phyloP scores from a whole-genome alignment of 2,888 invertebrate species.

The Drosophila maculinotata region DNA sequence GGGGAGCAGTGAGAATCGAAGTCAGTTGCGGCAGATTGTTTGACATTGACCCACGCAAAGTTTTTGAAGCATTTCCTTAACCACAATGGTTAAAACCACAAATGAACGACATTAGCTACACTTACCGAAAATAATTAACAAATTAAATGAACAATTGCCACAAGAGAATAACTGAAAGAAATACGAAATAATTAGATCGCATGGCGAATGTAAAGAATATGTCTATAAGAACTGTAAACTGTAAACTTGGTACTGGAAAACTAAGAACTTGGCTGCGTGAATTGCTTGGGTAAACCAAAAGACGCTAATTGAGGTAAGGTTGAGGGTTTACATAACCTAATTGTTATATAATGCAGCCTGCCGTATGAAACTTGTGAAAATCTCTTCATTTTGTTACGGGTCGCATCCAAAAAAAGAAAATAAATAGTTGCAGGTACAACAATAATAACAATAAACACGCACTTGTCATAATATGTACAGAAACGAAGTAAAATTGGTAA shows the following conservation, averaged over 20 bases:
- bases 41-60: slow-evolving; percentile 73
- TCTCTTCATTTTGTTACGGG: slow-evolving; percentile 52
- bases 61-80: slow-evolving; percentile 31
- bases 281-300: slow-evolving; percentile 49
- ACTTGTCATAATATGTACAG: slow-evolving; percentile 72
- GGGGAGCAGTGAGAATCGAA: slow-evolving; percentile 13
- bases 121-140: slow-evolving; percentile 72
- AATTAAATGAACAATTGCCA: slow-evolving; percentile 70
- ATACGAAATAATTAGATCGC: slow-evolving; percentile 52
- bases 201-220: slow-evolving; percentile 40
- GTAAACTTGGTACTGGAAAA: slow-evolving; percentile 4
- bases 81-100: slow-evolving; percentile 68
- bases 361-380: slow-evolving; percentile 70
- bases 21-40: slow-evolving; percentile 31
- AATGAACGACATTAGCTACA: slow-evolving; percentile 78
- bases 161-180: slow-evolving; percentile 16
- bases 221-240: slow-evolving; percentile 19
- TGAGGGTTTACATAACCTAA: slow-evolving; percentile 70
- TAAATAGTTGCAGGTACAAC: slow-evolving; percentile 26
- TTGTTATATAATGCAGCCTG: slow-evolving; percentile 61
- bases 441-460: slow-evolving; percentile 58
- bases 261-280: slow-evolving; percentile 18
- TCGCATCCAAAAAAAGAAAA: neutral
- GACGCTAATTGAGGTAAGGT: slow-evolving; percentile 74
- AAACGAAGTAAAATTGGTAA: neutral